Evolutionary conservation across 2,113 vertebrate species (phyloP).

Genomic region (Numida meleagris): DNA sequence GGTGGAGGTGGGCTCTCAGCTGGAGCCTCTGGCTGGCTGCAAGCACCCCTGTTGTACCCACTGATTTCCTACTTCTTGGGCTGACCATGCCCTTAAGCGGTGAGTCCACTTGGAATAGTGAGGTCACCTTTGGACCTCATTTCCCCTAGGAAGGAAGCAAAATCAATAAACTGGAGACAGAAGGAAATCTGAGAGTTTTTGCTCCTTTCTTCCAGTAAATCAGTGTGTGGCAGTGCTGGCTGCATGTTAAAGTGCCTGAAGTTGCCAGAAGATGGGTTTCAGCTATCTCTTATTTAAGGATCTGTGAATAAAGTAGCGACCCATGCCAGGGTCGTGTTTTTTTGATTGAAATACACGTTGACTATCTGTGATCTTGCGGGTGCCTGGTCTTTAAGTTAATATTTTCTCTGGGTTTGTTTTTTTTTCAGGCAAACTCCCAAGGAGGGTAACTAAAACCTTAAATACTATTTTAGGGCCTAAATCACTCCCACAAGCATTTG

Average conservation of each 20-base stretch:
- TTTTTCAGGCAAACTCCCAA: neutral
- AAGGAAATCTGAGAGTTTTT: neutral
- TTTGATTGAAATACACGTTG: neutral
- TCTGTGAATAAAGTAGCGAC: neutral
- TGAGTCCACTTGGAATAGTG: neutral
- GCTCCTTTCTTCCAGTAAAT: neutral
- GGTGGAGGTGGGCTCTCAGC: neutral
- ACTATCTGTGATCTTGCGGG: neutral
- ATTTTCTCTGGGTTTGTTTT: neutral
- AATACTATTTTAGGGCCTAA: neutral
- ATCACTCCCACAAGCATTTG: neutral
- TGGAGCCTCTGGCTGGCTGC: neutral
- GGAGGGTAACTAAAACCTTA: neutral
- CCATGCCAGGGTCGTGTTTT: neutral
- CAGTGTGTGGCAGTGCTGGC: neutral
- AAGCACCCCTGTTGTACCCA: neutral
- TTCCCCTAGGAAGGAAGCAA: neutral
- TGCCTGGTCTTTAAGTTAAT: neutral
- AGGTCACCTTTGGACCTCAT: neutral
- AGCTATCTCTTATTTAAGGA: neutral
- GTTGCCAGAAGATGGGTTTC: neutral
- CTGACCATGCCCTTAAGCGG: neutral
- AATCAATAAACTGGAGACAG: neutral
- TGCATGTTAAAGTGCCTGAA: neutral
- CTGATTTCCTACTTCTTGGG: neutral